Evolutionary conservation across 2,797 vertebrate genomes (phyloP).

Genomic region (Catostomus latipinnis): DNA sequence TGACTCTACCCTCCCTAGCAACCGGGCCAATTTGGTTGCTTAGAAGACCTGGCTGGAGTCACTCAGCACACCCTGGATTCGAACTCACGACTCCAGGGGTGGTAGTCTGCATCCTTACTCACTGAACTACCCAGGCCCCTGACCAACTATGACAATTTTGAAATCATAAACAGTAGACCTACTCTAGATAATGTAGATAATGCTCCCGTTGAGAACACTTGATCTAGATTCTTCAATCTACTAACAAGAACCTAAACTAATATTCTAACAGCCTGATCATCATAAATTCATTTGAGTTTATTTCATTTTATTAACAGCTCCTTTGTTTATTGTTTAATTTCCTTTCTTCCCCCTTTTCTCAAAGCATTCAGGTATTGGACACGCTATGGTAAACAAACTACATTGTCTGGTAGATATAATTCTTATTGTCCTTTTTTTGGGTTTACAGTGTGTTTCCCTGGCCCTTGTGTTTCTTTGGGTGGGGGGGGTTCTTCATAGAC

Average conservation of each 20-base stretch:
- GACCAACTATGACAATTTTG: too few relatives aligned
- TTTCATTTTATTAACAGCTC: slow-evolving; percentile 82
- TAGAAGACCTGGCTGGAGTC: too few relatives aligned
- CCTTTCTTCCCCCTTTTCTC: slow-evolving; percentile 88
- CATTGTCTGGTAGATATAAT: slow-evolving; percentile 99
- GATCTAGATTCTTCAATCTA: slow-evolving; percentile 80
- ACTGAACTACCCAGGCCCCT: too few relatives aligned
- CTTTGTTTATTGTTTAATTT: slow-evolving; percentile 89
- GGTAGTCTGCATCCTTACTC: too few relatives aligned
- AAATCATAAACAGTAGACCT: too few relatives aligned
- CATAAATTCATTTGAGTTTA: slow-evolving; percentile 67
- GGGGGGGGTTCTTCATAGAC: slow-evolving; percentile 59
- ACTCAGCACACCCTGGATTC: too few relatives aligned
- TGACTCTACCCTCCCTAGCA: too few relatives aligned
- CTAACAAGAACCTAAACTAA: slow-evolving; percentile 80
- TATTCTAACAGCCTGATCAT: slow-evolving; percentile 86
- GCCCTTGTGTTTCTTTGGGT: slow-evolving; percentile 66
- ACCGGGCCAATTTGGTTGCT: too few relatives aligned
- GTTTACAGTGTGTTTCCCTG: slow-evolving; percentile 88
- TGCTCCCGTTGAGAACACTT: too few relatives aligned
- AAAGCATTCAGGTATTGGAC: slow-evolving; percentile 97
- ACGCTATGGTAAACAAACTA: slow-evolving; percentile 98
- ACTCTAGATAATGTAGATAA: too few relatives aligned
- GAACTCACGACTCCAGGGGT: too few relatives aligned
- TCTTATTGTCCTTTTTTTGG: slow-evolving; percentile 73